Conservation (phyloP, 2,888 invertebrate species). For the Pimpla rufipes region DNA sequence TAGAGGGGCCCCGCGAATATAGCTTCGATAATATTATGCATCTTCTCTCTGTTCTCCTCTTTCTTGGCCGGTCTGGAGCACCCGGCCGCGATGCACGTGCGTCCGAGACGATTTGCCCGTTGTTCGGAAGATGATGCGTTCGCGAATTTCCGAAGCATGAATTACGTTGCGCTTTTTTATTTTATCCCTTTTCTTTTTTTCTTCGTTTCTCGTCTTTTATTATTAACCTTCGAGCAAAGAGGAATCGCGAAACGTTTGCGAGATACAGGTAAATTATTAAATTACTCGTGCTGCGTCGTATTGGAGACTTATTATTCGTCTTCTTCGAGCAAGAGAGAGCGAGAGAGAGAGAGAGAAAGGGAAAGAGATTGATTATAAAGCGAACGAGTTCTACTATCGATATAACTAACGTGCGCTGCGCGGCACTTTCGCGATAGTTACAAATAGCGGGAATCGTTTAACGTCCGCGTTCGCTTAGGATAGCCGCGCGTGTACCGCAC, state of each 20-base stretch:
- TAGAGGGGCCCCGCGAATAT: constrained; percentile 71
- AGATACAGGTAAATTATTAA: constrained; percentile 46
- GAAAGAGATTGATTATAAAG: constrained; percentile 43
- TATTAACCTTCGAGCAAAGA: background rate
- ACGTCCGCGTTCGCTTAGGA: constrained; percentile 26
- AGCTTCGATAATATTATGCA: constrained; percentile 81
- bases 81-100: constrained; percentile 71
- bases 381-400: constrained; percentile 47
- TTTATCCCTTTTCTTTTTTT: background rate
- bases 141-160: constrained; percentile 39
- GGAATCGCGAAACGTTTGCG: constrained; percentile 28
- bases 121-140: constrained; percentile 30
- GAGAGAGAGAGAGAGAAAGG: too few relatives aligned
- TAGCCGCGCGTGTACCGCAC: constrained; percentile 3
- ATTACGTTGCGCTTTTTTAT: constrained; percentile 37
- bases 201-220: constrained; percentile 11
- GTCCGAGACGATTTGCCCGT: constrained; percentile 65
- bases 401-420: constrained; percentile 31
- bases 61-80: background rate
- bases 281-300: constrained; percentile 32
- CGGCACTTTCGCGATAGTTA: constrained; percentile 45
- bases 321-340: constrained; percentile 22
- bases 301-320: constrained; percentile 22
- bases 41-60: constrained; percentile 54
- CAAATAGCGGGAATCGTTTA: constrained; percentile 51